Evolutionary conservation across 1,140 invertebrate genomes (phyloP).

Genomic region (Sycophaga agraensis): DNA sequence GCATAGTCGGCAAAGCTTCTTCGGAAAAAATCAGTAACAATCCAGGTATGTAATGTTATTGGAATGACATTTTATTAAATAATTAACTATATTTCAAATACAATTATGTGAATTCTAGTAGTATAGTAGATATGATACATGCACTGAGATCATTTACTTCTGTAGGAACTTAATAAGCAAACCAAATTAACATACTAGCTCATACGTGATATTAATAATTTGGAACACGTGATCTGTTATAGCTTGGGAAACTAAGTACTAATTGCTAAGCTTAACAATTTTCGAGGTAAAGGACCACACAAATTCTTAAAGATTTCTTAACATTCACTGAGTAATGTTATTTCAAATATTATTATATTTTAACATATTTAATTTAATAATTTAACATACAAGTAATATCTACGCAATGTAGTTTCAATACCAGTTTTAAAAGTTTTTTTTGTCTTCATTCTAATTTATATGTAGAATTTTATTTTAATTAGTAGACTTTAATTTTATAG

Average conservation of each 20-base stretch:
- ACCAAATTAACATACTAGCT: constrained; percentile 29
- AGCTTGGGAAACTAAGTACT: constrained; percentile 61
- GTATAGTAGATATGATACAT: neutral
- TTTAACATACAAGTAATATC: too few relatives aligned
- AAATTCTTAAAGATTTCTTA: too few relatives aligned
- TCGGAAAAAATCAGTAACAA: constrained; percentile 56
- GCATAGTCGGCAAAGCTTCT: constrained; percentile 60
- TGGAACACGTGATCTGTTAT: constrained; percentile 55
- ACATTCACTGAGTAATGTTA: too few relatives aligned
- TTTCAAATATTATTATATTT: too few relatives aligned
- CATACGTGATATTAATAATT: constrained; percentile 39
- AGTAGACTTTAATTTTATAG: too few relatives aligned
- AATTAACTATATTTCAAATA: neutral
- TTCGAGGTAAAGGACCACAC: constrained; percentile 42
- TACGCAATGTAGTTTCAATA: too few relatives aligned
- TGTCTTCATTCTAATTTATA: too few relatives aligned
- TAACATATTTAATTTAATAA: too few relatives aligned
- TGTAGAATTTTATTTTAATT: too few relatives aligned
- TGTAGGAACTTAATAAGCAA: constrained; percentile 12
- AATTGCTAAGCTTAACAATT: constrained; percentile 40
- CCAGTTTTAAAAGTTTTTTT: too few relatives aligned
- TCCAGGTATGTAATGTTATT: constrained; percentile 45
- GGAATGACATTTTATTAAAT: too few relatives aligned
- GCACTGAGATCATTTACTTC: neutral
- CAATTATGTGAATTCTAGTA: neutral